A percentile compares a stretch with the other conserved stretches of the same genome.
Evolutionary conservation across 1,140 invertebrate species (phyloP).

Genomic region (Harpegnathos saltator): DNA sequence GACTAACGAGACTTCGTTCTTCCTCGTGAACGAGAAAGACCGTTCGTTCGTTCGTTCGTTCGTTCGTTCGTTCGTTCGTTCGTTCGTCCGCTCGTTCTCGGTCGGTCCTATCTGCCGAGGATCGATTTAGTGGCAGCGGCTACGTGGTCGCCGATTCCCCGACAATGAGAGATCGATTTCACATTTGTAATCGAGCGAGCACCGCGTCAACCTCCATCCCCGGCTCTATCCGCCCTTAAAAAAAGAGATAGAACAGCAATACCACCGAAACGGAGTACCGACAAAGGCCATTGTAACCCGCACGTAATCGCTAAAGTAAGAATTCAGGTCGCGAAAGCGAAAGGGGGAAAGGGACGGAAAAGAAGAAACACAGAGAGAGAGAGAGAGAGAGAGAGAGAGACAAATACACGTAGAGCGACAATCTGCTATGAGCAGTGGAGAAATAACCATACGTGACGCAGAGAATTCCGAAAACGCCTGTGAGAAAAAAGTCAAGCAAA

Average conservation of each 20-base stretch:
- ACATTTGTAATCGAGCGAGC: slow-evolving; percentile 80
- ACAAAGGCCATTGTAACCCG: slow-evolving; percentile 77
- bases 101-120: slow-evolving; percentile 75
- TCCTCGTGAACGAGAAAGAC: slow-evolving; percentile 75
- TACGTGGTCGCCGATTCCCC: slow-evolving; percentile 69
- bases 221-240: background rate
- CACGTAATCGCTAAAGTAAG: slow-evolving; percentile 72
- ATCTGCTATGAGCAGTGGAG: background rate
- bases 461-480: slow-evolving; percentile 12
- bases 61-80: slow-evolving; percentile 69
- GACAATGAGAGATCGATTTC: slow-evolving; percentile 82
- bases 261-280: slow-evolving; percentile 66
- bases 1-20: slow-evolving; percentile 82
- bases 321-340: slow-evolving; percentile 45
- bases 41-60: slow-evolving; percentile 77
- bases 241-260: slow-evolving; percentile 40
- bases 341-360: background rate
- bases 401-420: slow-evolving; percentile 35
- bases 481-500: too few species aligned
- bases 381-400: too few species aligned
- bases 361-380: too few species aligned
- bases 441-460: background rate
- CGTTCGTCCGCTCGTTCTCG: slow-evolving; percentile 77
- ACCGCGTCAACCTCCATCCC: slow-evolving; percentile 61
- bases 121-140: slow-evolving; percentile 78